Evolutionary conservation across 2,113 vertebrate species (phyloP).

Genomic region (Zonotrichia leucophrys): DNA sequence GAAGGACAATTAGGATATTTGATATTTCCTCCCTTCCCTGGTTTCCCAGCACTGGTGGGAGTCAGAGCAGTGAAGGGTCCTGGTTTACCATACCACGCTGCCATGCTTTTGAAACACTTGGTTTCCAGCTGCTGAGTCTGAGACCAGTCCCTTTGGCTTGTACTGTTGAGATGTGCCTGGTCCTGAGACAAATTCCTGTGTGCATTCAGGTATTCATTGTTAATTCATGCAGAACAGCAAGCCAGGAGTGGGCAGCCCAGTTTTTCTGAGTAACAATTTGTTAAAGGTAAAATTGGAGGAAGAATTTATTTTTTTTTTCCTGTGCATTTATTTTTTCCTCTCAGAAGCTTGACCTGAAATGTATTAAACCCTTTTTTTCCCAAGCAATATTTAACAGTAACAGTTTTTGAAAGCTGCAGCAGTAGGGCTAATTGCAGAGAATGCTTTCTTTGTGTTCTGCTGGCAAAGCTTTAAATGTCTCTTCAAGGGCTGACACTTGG

Average conservation of each 20-base stretch:
- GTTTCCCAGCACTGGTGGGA: background rate
- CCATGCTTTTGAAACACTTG: background rate
- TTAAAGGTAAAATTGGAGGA: background rate
- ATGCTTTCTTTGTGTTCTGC: background rate
- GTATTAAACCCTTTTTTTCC: background rate
- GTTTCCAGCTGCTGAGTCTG: background rate
- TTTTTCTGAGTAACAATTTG: background rate
- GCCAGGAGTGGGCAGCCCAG: background rate
- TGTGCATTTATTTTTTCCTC: background rate
- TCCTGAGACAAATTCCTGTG: background rate
- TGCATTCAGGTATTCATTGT: background rate
- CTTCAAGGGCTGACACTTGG: background rate
- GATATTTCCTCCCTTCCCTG: background rate
- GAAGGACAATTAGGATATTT: background rate
- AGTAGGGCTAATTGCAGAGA: background rate
- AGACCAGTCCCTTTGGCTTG: background rate
- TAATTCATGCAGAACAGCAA: background rate
- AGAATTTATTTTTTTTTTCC: background rate
- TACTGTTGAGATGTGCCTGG: background rate
- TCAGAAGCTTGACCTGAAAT: background rate
- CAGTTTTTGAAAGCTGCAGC: background rate
- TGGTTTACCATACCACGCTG: background rate
- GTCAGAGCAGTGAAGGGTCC: background rate
- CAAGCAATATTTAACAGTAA: background rate
- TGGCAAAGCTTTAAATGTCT: constrained; percentile 19